phyloP scores from a whole-genome alignment of 92 coral and sea anemone species.

The Siderastrea siderea region DNA sequence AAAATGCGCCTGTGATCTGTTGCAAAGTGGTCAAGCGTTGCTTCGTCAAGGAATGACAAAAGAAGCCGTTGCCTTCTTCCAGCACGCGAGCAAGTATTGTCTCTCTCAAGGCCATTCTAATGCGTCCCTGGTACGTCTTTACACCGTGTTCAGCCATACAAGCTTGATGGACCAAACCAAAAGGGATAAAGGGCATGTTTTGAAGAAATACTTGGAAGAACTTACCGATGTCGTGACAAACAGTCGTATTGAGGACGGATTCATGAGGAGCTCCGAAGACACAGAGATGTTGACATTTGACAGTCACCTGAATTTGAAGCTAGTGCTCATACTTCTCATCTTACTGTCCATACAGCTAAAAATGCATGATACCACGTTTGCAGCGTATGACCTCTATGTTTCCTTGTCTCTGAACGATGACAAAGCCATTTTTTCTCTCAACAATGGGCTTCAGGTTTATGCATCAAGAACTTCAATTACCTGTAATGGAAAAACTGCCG shows the following conservation, averaged over 20 bases:
- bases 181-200: not conserved
- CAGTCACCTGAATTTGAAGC: not conserved
- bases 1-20: not conserved
- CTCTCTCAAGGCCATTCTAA: not conserved
- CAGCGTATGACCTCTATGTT: conserved; percentile 3
- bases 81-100: not conserved
- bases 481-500: conserved; percentile 30
- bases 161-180: no score
- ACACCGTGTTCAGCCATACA: not conserved
- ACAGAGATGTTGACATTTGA: not conserved
- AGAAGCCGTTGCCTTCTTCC: conserved; percentile 7
- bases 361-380: conserved; percentile 14
- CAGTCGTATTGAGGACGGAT: no score
- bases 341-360: not conserved
- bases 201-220: not conserved
- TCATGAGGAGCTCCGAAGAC: not conserved
- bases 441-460: conserved; percentile 1
- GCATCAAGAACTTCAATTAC: conserved; percentile 5
- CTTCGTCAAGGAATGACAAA: conserved; percentile 9
- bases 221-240: not conserved
- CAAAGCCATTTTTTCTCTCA: not conserved
- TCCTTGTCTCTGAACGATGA: not conserved
- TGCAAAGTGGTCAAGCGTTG: not conserved
- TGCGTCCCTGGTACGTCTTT: not conserved
- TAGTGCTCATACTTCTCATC: not conserved